Conservation (phyloP, 2,797 vertebrate species). For the Lepus townsendii region DNA sequence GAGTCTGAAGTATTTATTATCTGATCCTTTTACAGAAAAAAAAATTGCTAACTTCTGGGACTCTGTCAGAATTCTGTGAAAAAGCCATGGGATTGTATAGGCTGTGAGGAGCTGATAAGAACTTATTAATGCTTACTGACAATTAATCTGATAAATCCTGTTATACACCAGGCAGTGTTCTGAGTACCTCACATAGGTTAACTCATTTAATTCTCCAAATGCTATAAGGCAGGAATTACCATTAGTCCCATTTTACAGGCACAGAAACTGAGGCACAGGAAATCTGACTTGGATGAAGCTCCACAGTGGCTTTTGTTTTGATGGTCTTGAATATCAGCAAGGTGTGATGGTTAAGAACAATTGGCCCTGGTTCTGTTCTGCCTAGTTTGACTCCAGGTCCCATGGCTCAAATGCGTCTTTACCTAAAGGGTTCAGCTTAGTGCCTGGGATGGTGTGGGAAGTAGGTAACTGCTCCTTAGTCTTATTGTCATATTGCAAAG, state of each 20-base stretch:
- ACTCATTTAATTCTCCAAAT: neutral
- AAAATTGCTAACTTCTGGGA: neutral
- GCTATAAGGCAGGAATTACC: neutral
- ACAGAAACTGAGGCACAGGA: neutral
- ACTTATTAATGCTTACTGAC: neutral
- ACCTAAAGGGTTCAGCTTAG: neutral
- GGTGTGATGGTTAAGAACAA: neutral
- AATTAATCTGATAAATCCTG: neutral
- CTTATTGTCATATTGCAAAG: neutral
- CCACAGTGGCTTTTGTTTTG: neutral
- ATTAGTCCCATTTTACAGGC: neutral
- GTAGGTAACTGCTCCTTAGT: neutral
- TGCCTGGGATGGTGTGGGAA: no score
- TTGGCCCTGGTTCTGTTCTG: neutral
- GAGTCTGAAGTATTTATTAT: conserved; percentile 16
- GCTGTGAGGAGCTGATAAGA: neutral
- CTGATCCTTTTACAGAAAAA: conserved; percentile 19
- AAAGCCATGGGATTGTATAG: neutral
- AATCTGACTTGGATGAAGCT: neutral
- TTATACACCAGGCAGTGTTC: neutral
- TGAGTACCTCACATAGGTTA: neutral
- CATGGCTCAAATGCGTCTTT: neutral
- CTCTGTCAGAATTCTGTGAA: neutral
- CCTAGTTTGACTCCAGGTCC: neutral
- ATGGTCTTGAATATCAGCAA: neutral